Conservation (phyloP, 2,113 vertebrate genomes). For the Lamprologus ornatipinnis region DNA sequence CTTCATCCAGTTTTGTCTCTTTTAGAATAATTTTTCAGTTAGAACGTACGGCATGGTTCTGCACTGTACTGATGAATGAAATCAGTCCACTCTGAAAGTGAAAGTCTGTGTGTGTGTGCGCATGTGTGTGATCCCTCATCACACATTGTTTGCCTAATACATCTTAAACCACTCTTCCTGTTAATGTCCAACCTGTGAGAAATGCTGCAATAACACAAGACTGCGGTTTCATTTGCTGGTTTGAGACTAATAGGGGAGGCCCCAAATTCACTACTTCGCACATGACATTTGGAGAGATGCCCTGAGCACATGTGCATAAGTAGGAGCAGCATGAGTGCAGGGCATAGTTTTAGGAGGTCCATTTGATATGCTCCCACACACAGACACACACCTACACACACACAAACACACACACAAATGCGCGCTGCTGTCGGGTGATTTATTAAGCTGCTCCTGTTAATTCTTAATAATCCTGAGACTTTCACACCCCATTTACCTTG, state of each 20-base stretch:
- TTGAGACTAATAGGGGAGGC: neutral
- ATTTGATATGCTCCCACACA: slow-evolving; percentile 31
- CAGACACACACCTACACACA: neutral
- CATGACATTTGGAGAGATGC: slow-evolving; percentile 37
- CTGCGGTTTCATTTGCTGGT: slow-evolving; percentile 9
- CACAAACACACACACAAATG: slow-evolving; percentile 18
- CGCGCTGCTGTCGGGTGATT: slow-evolving; percentile 64
- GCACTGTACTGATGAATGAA: neutral
- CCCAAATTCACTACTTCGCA: neutral
- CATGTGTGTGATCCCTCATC: neutral
- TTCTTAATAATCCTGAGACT: slow-evolving; percentile 78
- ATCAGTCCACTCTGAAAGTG: neutral
- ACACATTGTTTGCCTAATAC: slow-evolving; percentile 43
- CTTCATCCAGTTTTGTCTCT: neutral
- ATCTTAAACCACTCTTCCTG: slow-evolving; percentile 18
- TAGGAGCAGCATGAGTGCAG: slow-evolving; percentile 31
- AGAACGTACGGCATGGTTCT: neutral
- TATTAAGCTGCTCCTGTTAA: slow-evolving; percentile 74
- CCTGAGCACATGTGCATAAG: slow-evolving; percentile 61
- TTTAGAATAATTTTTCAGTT: neutral
- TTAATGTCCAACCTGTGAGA: slow-evolving; percentile 22
- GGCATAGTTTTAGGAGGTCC: slow-evolving; percentile 40
- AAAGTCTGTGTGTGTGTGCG: neutral
- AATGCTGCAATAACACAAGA: slow-evolving; percentile 18
- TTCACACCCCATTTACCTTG: slow-evolving; percentile 77